Evolutionary conservation across 1,140 invertebrate genomes (phyloP).

Genomic region (Pygmarrhopalites habei): DNA sequence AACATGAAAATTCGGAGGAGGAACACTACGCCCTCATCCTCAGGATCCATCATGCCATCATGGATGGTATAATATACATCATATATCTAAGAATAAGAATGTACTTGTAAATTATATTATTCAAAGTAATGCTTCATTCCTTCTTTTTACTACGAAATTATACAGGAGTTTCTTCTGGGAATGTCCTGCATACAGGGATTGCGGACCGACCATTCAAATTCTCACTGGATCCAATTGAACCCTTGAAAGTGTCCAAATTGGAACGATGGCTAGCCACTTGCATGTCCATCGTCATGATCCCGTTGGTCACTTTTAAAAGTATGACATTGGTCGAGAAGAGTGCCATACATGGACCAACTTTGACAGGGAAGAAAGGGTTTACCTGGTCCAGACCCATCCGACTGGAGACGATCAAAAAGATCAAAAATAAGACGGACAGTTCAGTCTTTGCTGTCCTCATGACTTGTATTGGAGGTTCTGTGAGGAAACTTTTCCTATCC

Average conservation of each 20-base stretch:
- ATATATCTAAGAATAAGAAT: too few relatives aligned
- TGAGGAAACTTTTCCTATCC: slow-evolving; percentile 21
- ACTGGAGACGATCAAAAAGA: slow-evolving; percentile 23
- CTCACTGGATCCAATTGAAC: slow-evolving; percentile 28
- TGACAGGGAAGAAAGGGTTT: slow-evolving; percentile 30
- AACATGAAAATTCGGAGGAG: slow-evolving; percentile 6
- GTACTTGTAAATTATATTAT: too few relatives aligned
- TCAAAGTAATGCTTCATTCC: too few relatives aligned
- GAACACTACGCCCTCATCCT: slow-evolving; percentile 19
- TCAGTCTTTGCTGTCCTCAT: slow-evolving; percentile 33
- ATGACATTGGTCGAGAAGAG: slow-evolving; percentile 27
- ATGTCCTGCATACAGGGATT: slow-evolving; percentile 25
- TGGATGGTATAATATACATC: too few relatives aligned
- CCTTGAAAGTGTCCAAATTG: slow-evolving; percentile 2
- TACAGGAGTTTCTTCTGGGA: slow-evolving; percentile 32
- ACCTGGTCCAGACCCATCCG: slow-evolving; percentile 30
- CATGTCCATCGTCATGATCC: slow-evolving; percentile 20
- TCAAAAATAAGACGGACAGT: slow-evolving; percentile 28
- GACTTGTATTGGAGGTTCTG: slow-evolving; percentile 27
- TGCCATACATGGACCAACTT: slow-evolving; percentile 30
- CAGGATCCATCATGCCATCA: slow-evolving; percentile 27
- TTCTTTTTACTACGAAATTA: too few relatives aligned
- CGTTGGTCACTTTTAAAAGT: slow-evolving; percentile 22
- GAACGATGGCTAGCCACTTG: slow-evolving; percentile 15
- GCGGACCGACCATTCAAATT: slow-evolving; percentile 35